A percentile compares a stretch with the other conserved stretches of the same genome.
Evolutionary conservation across 2,888 invertebrate species (phyloP).

Genomic region (Adineta ricciae): DNA sequence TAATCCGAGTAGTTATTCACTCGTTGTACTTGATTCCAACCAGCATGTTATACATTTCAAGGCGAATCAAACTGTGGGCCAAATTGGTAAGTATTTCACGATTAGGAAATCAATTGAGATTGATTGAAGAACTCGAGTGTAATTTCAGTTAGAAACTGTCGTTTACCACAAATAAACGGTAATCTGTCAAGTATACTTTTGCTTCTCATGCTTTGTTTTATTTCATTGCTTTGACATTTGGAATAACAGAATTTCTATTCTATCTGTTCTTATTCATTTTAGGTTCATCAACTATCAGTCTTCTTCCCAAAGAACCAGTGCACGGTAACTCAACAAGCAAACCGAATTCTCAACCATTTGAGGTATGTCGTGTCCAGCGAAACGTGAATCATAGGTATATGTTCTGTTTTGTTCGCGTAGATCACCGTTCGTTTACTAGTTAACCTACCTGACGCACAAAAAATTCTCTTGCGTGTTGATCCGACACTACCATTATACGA

Average conservation of each 20-base stretch:
- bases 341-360: neutral
- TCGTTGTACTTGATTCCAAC: slow-evolving; percentile 57
- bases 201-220: neutral
- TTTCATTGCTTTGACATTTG: neutral
- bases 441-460: slow-evolving; percentile 6
- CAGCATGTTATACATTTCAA: slow-evolving; percentile 57
- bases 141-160: slow-evolving; percentile 4
- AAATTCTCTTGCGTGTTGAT: neutral
- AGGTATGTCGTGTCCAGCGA: neutral
- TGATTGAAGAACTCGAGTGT: too few relatives aligned
- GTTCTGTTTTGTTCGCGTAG: neutral
- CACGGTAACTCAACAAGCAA: neutral
- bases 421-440: slow-evolving; percentile 15
- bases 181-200: neutral
- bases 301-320: neutral
- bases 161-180: slow-evolving; percentile 10
- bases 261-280: neutral
- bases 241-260: neutral
- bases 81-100: slow-evolving; percentile 49
- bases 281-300: slow-evolving; percentile 13
- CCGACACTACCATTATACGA: slow-evolving; percentile 17
- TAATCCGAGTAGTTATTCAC: slow-evolving; percentile 60
- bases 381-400: too few relatives aligned
- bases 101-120: too few relatives aligned
- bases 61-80: slow-evolving; percentile 65